These are phyloP conservation scores for Lithophane semibrunnea DNA, from an alignment of 2,888 invertebrate genomes.

Conservation along the genomic window DNA sequence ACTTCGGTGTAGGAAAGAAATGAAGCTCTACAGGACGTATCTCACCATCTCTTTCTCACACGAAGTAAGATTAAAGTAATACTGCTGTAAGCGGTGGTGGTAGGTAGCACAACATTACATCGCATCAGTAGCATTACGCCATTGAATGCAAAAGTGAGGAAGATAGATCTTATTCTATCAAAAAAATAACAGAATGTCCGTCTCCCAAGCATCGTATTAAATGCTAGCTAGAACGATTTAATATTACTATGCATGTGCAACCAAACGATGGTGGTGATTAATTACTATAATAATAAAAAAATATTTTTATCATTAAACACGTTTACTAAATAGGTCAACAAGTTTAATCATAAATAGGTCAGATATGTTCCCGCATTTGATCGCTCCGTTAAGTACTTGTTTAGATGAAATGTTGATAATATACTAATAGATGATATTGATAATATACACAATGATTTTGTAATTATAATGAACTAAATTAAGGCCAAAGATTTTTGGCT, in stretches of 20 bases:
- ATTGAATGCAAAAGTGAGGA: not conserved
- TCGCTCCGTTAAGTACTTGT: slow-evolving; percentile 11
- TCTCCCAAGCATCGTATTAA: too few relatives aligned
- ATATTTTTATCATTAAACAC: slow-evolving; percentile 5
- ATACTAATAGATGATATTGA: slow-evolving; percentile 34
- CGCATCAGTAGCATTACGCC: not conserved
- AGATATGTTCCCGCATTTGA: slow-evolving; percentile 16
- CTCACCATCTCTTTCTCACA: too few relatives aligned
- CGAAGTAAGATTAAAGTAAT: too few relatives aligned
- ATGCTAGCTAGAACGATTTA: not conserved
- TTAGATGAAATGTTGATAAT: slow-evolving; percentile 30
- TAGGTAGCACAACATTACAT: not conserved
- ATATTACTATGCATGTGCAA: not conserved
- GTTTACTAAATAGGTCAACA: slow-evolving; percentile 38
- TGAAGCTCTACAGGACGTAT: too few relatives aligned
- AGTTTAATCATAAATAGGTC: slow-evolving; percentile 42
- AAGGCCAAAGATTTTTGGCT: not conserved
- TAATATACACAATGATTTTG: slow-evolving; percentile 18
- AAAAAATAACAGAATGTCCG: not conserved
- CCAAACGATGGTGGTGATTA: slow-evolving; percentile 6
- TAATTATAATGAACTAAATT: not conserved
- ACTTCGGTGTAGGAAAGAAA: too few relatives aligned
- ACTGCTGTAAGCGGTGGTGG: too few relatives aligned
- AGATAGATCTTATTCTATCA: not conserved
- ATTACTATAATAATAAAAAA: not conserved